Base-by-base conservation (phyloP, 2,113 vertebrate species). In the Aspidoscelis tigris region DNA sequence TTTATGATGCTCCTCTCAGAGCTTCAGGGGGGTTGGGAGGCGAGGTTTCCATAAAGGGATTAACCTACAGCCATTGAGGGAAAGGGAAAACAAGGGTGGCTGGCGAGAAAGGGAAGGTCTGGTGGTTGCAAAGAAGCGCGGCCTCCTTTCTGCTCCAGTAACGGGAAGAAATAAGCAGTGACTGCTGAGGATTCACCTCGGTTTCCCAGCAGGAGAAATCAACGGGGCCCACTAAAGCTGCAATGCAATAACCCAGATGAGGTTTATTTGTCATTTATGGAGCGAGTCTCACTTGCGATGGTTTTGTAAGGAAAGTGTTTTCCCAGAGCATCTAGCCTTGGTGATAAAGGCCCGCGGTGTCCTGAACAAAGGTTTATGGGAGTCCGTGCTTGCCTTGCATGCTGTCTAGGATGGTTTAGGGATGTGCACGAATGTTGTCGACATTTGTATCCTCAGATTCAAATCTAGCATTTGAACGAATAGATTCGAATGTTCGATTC, bases 111-210 rank as follows among this genome's bases (percentile, higher is more conserved):
- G 55, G 11, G 9, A 21, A 7, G n/a, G 2, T 50, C 5, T 50
- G 16, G 11, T 1, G 0, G 64, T 0, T 14, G 1, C 9, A 24
- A 53, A 79, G 76, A 44, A 7, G 0, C 0, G n/a, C 12, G 65
- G 64, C 33, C 8, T 2, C 16, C 16, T 26, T 70, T 24, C 2
- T 68, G 24, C n/a, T 10, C 65, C 65, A 72, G n/a, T 0, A 69
- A 68, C 1, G 10, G 26, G 68, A 65, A 64, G 69, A 81, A 14
- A n/a, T 2, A 33, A 70, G 33, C 47, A 74, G 41, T 6, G 75
- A 53, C 53, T 26, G n/a, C 68, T 16, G 76, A 20, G 26, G 33
- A 47, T 64, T 72, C 41, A 33, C 44, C 53, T 70, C 61, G 41
- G 71, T 64, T 18, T 44, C 70, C 72, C 71, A 75, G 53, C 71